Evolutionary conservation across 2,113 vertebrate genomes (phyloP), one percentile per base, ranked within the genome.

Genomic region (Myocastor coypus): DNA sequence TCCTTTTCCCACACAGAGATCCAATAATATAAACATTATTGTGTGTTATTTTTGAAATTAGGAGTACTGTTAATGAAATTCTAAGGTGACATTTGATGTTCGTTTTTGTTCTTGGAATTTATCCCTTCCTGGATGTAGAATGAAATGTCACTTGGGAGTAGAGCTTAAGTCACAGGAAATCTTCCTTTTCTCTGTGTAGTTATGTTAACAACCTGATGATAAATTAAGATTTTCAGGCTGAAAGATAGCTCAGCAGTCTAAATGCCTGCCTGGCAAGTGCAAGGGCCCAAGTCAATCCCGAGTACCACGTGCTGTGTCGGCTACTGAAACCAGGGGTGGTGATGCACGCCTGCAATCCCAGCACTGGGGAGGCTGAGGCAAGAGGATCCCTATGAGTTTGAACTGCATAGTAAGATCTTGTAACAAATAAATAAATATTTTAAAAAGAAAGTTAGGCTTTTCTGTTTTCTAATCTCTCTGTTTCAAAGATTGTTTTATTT

Each of bases 401-500:
- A 57, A 57, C 4, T 17, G 55, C 16, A 19, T 57, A 57, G 55
- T 17, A 16, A 57, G 55, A 57, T 5, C 55, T 16, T 5, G 14
- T 55, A 57, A 16, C 55, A 57, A 57, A 57, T 57, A 55, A 55
- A 55, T 55, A 57, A 57, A 57, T 17, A 57, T 57, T 57, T 17
- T 19, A 57, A 16, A 57, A 19, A 57, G 61, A 63, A 86, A 87
- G 63, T 57, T 63, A 46, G 37, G 28, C 46, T 78, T 42, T 30
- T 80, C 75, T 91, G 30, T 91, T 94, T 90, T 59, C 52, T 16
- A 57, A 64, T 88, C 68, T 81, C 64, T 80, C 63, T n/a, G 17
- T 77, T 95, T 75, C 69, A 82, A 75, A 94, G 68, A 40, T 84
- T 37, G 6, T 66, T 92, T 80, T 52, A 55, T 96, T 94, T 84